These are phyloP conservation scores for Drosophila diplacantha DNA, from an alignment of 2,888 invertebrate species.

Conservation along the genomic window DNA sequence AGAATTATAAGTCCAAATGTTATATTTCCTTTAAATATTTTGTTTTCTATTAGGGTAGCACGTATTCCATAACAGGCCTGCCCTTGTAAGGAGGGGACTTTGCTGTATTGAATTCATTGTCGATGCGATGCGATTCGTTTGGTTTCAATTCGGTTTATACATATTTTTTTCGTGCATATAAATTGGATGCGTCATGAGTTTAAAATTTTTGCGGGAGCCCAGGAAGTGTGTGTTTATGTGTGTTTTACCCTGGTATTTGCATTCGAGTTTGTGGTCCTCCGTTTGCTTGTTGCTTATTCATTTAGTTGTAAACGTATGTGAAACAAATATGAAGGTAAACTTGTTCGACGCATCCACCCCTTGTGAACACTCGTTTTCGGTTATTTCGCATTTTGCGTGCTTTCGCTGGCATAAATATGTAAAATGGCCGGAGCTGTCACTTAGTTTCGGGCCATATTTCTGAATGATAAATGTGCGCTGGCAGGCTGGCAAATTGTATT, in stretches of 20 bases:
- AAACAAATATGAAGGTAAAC: slow-evolving; percentile 27
- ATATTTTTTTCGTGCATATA: slow-evolving; percentile 43
- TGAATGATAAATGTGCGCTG: slow-evolving; percentile 35
- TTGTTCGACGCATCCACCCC: not conserved
- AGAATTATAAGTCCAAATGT: not conserved
- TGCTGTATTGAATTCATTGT: slow-evolving; percentile 49
- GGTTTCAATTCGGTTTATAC: slow-evolving; percentile 26
- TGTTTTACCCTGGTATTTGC: slow-evolving; percentile 22
- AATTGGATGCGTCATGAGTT: slow-evolving; percentile 57
- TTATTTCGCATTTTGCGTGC: slow-evolving; percentile 7
- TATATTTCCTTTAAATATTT: not conserved
- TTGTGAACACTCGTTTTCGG: slow-evolving; percentile 1
- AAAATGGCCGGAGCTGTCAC: slow-evolving; percentile 6
- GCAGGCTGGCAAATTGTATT: slow-evolving; percentile 36
- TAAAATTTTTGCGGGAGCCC: slow-evolving; percentile 44
- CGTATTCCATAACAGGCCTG: not conserved
- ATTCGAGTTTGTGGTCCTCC: slow-evolving; percentile 37
- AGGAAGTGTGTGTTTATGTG: not conserved
- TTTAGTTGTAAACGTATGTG: slow-evolving; percentile 38
- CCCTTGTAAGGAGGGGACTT: slow-evolving; percentile 6
- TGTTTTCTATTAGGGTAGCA: slow-evolving; percentile 3
- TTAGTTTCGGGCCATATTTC: slow-evolving; percentile 19
- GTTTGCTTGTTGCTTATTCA: slow-evolving; percentile 41
- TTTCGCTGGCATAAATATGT: slow-evolving; percentile 22
- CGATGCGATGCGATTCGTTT: slow-evolving; percentile 39